Evolutionary conservation across 2,888 invertebrate species (phyloP), one percentile per base, ranked within the genome.

Genomic region (Pyralis farinalis): DNA sequence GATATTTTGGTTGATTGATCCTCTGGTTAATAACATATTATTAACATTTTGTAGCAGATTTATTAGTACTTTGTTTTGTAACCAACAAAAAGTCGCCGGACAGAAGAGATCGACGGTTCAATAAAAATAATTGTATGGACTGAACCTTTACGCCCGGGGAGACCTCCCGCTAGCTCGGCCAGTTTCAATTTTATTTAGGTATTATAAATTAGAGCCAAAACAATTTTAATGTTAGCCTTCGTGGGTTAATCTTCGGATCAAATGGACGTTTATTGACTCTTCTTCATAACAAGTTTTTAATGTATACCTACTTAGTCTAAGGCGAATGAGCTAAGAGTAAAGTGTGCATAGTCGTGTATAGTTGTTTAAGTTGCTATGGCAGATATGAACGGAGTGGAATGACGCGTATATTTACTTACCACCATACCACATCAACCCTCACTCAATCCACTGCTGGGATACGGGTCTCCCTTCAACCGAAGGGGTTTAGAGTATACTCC

Each of bases 31-130:
- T 16, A 16, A 16, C 57, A 37, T 70, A 54, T 68, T 68, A 75
- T 75, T 71, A 71, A 67, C 53, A 57, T 62, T 71, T 68, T 71
- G 65, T 61, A 60, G 41, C 52, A 49, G 67, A 79, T 79, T 78
- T 76, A 80, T 77, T 52, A 60, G 66, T 16, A 16, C 43, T 74
- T 71, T 72, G 71, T 67, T 66, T 60, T 53, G 61, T 66, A 60
- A 70, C 30, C 29, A 31, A 40, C 39, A 43, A 39, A 21, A 31
- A 10, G 22, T 22, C 31, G 39, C 21, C 1, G 25, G 35, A 35
- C 31, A 20, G 16, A 34, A 27, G 35, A 27, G 33, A 32, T 43
- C 34, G 28, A 29, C 12, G 34, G 42, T 20, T 31, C 38, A 20
- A 27, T 43, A 43, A 43, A 43, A 35, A 32, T 35, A 46, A 49